Evolutionary conservation across 1,140 invertebrate species (phyloP).

Genomic region (Macrobrachium rosenbergii): DNA sequence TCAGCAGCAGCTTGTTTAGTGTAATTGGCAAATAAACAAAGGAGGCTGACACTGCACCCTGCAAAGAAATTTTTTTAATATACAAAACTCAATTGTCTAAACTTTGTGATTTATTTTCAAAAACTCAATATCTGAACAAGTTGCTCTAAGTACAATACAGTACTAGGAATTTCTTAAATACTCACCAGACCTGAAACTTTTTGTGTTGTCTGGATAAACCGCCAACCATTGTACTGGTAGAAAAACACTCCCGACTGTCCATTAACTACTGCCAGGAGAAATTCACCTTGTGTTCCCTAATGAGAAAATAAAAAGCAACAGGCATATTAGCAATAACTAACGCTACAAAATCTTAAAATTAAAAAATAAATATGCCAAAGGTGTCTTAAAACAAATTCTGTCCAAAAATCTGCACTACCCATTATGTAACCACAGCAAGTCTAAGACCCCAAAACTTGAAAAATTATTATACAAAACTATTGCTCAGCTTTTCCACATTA

Average conservation of each 20-base stretch:
- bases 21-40: not conserved
- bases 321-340: not conserved
- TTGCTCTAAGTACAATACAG: too few relatives aligned
- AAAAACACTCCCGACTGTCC: conserved; percentile 16
- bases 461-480: too few relatives aligned
- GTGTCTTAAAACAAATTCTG: too few relatives aligned
- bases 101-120: not conserved
- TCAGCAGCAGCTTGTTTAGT: not conserved
- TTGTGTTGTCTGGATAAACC: conserved; percentile 13
- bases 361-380: too few relatives aligned
- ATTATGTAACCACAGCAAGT: too few relatives aligned
- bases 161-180: not conserved
- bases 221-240: conserved; percentile 53
- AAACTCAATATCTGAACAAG: not conserved
- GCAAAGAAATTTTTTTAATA: not conserved
- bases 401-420: too few relatives aligned
- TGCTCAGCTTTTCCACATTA: too few relatives aligned
- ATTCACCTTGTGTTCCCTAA: conserved; percentile 23
- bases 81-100: not conserved
- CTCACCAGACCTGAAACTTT: not conserved
- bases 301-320: too few relatives aligned
- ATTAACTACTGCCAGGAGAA: conserved; percentile 29
- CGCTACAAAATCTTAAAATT: too few relatives aligned
- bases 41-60: conserved; percentile 31
- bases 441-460: too few relatives aligned